Evolutionary conservation across 2,797 vertebrate genomes (phyloP), one percentile per base, ranked within the genome.

Genomic region (Brachymystax lenok): DNA sequence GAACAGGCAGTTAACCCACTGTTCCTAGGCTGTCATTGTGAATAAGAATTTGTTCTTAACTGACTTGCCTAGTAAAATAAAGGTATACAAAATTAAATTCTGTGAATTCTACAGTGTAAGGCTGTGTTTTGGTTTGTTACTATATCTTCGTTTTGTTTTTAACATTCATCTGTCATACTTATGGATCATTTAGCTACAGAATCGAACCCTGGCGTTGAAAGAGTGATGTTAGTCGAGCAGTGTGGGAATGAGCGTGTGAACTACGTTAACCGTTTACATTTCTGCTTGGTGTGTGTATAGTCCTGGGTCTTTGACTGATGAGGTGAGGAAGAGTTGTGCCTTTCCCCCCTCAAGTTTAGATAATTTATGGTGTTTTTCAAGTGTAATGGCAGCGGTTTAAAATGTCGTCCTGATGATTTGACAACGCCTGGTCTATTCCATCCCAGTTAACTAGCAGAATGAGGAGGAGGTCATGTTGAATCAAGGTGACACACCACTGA

Each of bases 221-320:
- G 50, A n/a, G 46, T 52, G n/a, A 3, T n/a, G 68, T 46, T 33
- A 69, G 67, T 7, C 14, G 4, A 33, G 66, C 69, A 51, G 69
- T 71, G 69, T 54, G 81, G 84, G 84, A 83, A 83, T 82, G 78
- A 69, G 7, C 19, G 35, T 30, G 30, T 8, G 13, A 68, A 63
- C 59, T 63, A 4, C 3, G 10, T 63, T 27, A 24, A 61, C 59
- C 73, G 4, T 56, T 16, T n/a, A 59, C 71, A 78, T 74, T 74
- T 52, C 77, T 56, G 14, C 28, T 5, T 50, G 69, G 6, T 51
- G 35, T 24, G 35, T n/a, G 69, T 21, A 70, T 7, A 24, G 21
- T 33, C n/a, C 28, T 50, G 14, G 59, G 7, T 13, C 35, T 73
- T 19, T 81, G 86, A 85, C 81, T 87, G 83, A 89, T 82, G 77